A percentile compares a stretch with the other conserved stretches of the same genome.
These are phyloP conservation scores for Lasioglossum morio DNA, from an alignment of 2,888 invertebrate genomes.

Conservation along the genomic window DNA sequence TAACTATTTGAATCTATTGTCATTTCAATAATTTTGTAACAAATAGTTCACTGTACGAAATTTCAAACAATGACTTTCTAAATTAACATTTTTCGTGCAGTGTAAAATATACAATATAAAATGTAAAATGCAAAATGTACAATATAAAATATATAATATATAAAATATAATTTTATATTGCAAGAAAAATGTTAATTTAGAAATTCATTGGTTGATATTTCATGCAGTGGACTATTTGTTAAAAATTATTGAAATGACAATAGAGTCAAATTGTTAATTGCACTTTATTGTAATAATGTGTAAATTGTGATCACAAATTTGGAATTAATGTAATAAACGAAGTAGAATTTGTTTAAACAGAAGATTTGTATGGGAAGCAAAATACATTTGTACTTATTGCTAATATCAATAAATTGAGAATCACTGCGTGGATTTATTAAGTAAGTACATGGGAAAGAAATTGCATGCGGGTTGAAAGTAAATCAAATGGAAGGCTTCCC, in stretches of 20 bases:
- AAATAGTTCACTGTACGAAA: neutral
- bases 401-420: slow-evolving; percentile 19
- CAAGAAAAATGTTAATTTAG: neutral
- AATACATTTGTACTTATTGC: neutral
- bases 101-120: too few relatives aligned
- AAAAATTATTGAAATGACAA: neutral
- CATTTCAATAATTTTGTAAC: neutral
- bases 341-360: neutral
- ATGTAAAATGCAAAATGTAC: too few relatives aligned
- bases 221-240: neutral
- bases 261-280: too few relatives aligned
- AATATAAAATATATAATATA: too few relatives aligned
- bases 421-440: slow-evolving; percentile 15
- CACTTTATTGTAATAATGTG: too few relatives aligned
- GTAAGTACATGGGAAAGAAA: neutral
- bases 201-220: neutral
- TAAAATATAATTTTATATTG: too few relatives aligned
- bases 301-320: neutral
- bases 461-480: slow-evolving; percentile 57
- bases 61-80: neutral
- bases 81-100: neutral
- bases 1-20: too few relatives aligned
- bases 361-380: neutral
- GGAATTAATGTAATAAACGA: neutral
- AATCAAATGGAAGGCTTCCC: slow-evolving; percentile 33